phyloP scores from a whole-genome alignment of 2,797 vertebrate species.

The Oreochromis grahami region DNA sequence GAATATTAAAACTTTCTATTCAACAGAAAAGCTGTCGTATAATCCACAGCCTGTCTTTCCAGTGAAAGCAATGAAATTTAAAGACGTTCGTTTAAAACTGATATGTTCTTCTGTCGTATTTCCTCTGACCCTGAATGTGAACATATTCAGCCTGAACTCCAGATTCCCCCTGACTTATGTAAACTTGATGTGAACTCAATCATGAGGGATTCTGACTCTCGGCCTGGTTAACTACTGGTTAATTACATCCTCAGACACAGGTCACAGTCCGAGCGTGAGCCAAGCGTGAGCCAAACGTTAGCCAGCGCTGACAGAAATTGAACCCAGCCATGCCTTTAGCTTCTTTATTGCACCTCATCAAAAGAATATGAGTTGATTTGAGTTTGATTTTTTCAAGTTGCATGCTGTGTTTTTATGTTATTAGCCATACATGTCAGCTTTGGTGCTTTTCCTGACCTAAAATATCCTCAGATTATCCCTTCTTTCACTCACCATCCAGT shows the following conservation, averaged over 20 bases:
- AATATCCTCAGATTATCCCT: not conserved
- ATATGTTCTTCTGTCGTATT: slow-evolving; percentile 8
- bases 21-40: not conserved
- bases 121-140: slow-evolving; percentile 3
- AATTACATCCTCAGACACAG: slow-evolving; percentile 48
- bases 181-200: slow-evolving; percentile 41
- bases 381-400: not conserved
- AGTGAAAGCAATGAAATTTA: not conserved
- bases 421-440: not conserved
- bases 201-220: slow-evolving; percentile 11
- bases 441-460: not conserved
- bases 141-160: slow-evolving; percentile 22
- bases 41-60: slow-evolving; percentile 19
- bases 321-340: slow-evolving; percentile 3
- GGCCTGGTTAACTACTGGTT: slow-evolving; percentile 52
- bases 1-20: slow-evolving; percentile 5
- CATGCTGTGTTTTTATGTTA: not conserved
- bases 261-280: slow-evolving; percentile 26
- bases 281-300: not conserved
- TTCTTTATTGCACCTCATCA: not conserved
- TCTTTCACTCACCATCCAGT: not conserved
- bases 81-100: slow-evolving; percentile 17
- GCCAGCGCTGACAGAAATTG: slow-evolving; percentile 16
- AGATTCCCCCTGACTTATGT: slow-evolving; percentile 37
- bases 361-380: not conserved